Percentiles rank a stretch among this genome's conserved stretches.
Evolutionary conservation across 1,140 invertebrate genomes (phyloP).

Genomic region (Hycleus cichorii): DNA sequence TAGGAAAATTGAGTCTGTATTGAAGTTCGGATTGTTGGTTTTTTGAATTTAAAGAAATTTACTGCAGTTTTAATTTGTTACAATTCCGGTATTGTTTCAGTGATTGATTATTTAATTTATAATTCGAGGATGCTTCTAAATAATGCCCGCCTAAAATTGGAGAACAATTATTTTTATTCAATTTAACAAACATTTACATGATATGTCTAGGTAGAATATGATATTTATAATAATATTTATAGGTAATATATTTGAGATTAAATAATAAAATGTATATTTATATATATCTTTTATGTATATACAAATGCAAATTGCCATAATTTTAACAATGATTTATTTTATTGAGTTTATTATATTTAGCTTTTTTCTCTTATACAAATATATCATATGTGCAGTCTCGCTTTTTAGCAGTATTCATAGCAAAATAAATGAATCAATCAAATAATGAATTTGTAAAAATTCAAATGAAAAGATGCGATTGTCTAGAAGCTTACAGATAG

Average conservation of each 20-base stretch:
- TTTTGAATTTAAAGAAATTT: no score
- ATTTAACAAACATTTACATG: conserved; percentile 34
- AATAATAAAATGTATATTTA: conserved; percentile 4
- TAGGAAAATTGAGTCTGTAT: no score
- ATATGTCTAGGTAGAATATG: conserved; percentile 27
- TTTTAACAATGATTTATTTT: conserved; percentile 10
- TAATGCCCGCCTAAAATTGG: not conserved
- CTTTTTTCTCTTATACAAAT: conserved; percentile 8
- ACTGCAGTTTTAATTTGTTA: no score
- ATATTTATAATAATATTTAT: conserved; percentile 12
- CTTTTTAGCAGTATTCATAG: conserved; percentile 8
- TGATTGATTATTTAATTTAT: no score
- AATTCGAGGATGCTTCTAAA: no score
- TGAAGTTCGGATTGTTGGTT: no score
- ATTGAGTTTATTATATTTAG: no score
- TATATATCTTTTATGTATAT: not conserved
- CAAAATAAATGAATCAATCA: no score
- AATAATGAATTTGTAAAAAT: no score
- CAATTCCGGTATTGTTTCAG: no score
- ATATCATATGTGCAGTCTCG: conserved; percentile 15
- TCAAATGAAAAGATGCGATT: conserved; percentile 10
- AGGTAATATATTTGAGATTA: not conserved
- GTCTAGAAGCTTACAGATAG: conserved; percentile 8
- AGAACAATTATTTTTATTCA: conserved; percentile 33
- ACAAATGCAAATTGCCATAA: not conserved